Evolutionary conservation across 2,113 vertebrate species (phyloP), one percentile per base, ranked within the genome.

Genomic region (Ifrita kowaldi): DNA sequence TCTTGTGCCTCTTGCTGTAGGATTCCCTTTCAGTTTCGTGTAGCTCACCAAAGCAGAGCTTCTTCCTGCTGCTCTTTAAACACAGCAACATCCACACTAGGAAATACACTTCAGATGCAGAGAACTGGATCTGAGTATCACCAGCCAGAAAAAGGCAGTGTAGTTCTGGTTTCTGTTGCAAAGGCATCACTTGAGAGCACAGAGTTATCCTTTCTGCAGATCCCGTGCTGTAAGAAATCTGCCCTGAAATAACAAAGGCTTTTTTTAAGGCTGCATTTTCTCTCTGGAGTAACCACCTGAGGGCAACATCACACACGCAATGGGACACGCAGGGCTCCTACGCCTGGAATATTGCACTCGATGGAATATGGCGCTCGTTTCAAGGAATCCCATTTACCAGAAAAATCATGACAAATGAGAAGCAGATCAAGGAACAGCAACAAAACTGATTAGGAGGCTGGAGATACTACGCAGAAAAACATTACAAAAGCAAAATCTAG

Each of bases 201-300:
- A 0, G 52, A 42, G 8, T 84, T 91, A 35, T 18, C n/a, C 35
- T 44, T 56, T 67, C 79, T 0, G 1, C 52, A 81, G 42, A 60
- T 89, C 44, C 33, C 3, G 3, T 16, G 35, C n/a, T 10, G 2
- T 62, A 74, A 75, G 27, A 90, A 37, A 42, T 49, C 26, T 71
- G 21, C 46, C 59, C n/a, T 6, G 6, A 80, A 91, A 41, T 57
- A 87, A 1, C 1, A 11, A 71, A 74, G 8, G 4, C 0, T 13
- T 68, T 86, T 41, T 30, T 73, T 30, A 37, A 86, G 68, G 52
- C 76, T 68, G 8, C 26, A 23, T 71, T 60, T 71, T 91, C 53
- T 93, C 32, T 84, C 70, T 75, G 56, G 65, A 94, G n/a, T 84
- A 94, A 67, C 95, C 96, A 96, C 95, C 93, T 94, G 96, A 92